Conservation (phyloP, 2,797 vertebrate species). For the Tapera naevia region DNA sequence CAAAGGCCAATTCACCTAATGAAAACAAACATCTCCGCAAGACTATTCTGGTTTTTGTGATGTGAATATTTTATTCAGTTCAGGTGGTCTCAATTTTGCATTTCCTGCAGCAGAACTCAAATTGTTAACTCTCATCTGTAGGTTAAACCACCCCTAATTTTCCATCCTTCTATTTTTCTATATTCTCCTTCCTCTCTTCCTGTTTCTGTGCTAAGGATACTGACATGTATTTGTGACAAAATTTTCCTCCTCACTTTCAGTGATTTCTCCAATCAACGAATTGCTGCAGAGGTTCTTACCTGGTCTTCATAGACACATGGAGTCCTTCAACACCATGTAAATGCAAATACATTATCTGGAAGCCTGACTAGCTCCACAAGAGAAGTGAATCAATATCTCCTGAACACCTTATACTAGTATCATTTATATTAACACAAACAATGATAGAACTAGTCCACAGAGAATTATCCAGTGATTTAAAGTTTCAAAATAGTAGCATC, state of each 20-base stretch:
- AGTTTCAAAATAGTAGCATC: background rate
- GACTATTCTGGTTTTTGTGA: background rate
- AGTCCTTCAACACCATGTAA: background rate
- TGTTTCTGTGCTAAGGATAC: slow-evolving; percentile 15
- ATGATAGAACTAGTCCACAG: background rate
- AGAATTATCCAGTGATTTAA: background rate
- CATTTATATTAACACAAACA: background rate
- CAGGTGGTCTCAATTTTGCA: background rate
- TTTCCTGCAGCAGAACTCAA: slow-evolving; percentile 7
- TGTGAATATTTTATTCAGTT: background rate
- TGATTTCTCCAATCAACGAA: background rate
- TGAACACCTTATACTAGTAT: background rate
- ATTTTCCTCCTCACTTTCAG: background rate
- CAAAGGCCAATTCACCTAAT: background rate
- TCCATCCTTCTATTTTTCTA: slow-evolving; percentile 55
- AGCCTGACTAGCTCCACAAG: background rate
- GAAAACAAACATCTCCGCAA: background rate
- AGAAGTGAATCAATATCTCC: background rate
- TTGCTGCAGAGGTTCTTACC: background rate
- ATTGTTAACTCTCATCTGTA: slow-evolving; percentile 13
- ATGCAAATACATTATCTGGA: background rate
- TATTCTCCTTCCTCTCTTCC: slow-evolving; percentile 41
- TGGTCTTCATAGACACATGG: background rate
- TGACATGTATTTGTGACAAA: background rate
- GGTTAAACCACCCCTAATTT: slow-evolving; percentile 8